Evolutionary conservation across 2,113 vertebrate genomes (phyloP).

Genomic region (Morone chrysops): DNA sequence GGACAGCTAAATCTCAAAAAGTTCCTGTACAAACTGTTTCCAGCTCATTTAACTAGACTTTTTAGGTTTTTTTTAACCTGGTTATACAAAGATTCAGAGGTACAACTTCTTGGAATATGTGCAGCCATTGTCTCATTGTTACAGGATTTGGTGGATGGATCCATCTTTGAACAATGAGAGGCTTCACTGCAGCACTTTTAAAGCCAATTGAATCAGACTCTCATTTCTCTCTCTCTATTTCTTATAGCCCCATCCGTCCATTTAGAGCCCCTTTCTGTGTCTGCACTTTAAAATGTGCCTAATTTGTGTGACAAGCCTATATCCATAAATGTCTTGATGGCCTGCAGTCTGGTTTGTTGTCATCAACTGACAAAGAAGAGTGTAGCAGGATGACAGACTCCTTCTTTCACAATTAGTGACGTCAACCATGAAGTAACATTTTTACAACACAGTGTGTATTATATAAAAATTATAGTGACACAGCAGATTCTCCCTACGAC

Average conservation of each 20-base stretch:
- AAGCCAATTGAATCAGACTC: constrained; percentile 23
- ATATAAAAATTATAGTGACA: neutral
- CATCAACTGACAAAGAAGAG: neutral
- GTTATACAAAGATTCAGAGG: constrained; percentile 14
- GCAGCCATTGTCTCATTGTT: constrained; percentile 66
- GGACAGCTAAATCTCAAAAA: neutral
- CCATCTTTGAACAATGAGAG: constrained; percentile 47
- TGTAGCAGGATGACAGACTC: neutral
- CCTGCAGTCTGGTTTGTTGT: neutral
- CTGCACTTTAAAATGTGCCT: neutral
- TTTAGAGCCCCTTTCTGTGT: neutral
- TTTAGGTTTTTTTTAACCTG: neutral
- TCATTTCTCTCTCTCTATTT: neutral
- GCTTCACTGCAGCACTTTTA: constrained; percentile 28
- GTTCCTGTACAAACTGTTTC: neutral
- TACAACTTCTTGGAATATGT: constrained; percentile 25
- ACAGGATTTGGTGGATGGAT: constrained; percentile 31
- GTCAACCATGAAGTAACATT: neutral
- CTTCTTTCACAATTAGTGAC: neutral
- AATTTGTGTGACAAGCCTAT: neutral
- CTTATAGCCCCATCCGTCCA: neutral
- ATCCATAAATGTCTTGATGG: neutral
- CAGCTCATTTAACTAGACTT: neutral
- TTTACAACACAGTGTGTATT: neutral
- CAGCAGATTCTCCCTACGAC: neutral